Evolutionary conservation across 2,888 invertebrate species (phyloP), one percentile per base, ranked within the genome.

Genomic region (Abrostola tripartita): DNA sequence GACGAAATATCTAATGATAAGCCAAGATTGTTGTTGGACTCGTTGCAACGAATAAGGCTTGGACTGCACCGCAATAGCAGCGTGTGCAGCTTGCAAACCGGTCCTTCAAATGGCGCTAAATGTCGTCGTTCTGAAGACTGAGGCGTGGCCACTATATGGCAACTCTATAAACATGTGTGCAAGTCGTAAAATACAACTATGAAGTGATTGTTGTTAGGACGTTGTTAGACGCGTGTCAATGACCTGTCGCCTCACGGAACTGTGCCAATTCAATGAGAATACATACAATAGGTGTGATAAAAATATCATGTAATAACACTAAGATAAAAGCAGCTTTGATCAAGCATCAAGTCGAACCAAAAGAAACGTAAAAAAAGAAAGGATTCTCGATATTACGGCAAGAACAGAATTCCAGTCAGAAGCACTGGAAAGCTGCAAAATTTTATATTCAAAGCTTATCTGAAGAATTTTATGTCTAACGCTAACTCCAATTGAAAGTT

Each of bases 211-310:
- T 14, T 37, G 35, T 38, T 12, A 53, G 47, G 52, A 42, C 12
- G 37, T 44, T 53, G 5, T 36, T 41, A 50, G 14, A 67, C 47
- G 4, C 44, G 58, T 56, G 58, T 63, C 61, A 62, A 68, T 40
- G 64, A 72, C 73, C 64, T n/a, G 41, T 11, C 44, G 38, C 51
- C 54, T 36, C 11, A 44, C 38, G 50, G 55, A 71, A 50, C 41
- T 55, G 44, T 60, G 57, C 60, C 62, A 65, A 62, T 51, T 36
- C 54, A 52, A 38, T 51, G 12, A 8, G 37, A 24, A 9, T 47
- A 24, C 44, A 24, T 24, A 7, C 24, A 47, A 44, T 14, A 12
- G 44, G 14, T 44, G 44, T 7, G n/a, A 7, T 44, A 5, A 8
- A 44, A 47, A 47, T 47, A 9, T 14, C 14, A 14, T 14, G n/a